A percentile compares a stretch with the other conserved stretches of the same genome.
These are phyloP conservation scores for Theretra japonica DNA, from an alignment of 2,888 invertebrate species.

Conservation along the genomic window DNA sequence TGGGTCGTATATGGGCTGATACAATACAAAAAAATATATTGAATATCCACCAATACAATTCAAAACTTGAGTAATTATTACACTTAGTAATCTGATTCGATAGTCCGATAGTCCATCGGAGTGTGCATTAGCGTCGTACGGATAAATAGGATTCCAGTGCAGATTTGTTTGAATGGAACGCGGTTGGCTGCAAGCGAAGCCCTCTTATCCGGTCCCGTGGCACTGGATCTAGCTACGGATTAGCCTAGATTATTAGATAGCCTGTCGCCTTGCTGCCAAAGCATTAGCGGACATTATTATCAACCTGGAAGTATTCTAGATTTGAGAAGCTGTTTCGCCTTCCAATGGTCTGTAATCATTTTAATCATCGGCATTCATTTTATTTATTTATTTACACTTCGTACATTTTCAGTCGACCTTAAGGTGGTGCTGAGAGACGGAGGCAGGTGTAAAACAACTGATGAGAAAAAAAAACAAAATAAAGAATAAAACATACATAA, in stretches of 20 bases:
- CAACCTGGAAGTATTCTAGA: conserved; percentile 6
- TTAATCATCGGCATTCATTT: not conserved
- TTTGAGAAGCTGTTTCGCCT: not conserved
- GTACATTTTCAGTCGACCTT: no score
- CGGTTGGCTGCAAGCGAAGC: conserved; percentile 8
- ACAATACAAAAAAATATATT: no score
- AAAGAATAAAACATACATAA: no score
- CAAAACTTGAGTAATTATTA: not conserved
- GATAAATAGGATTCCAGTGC: conserved; percentile 1
- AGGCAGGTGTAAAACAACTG: no score
- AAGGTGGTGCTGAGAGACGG: no score
- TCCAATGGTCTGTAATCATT: not conserved
- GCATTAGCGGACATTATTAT: conserved; percentile 33
- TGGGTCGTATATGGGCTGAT: no score
- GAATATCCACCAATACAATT: no score
- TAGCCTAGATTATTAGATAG: conserved; percentile 38
- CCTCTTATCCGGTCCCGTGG: conserved; percentile 27
- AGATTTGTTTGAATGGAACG: conserved; percentile 20
- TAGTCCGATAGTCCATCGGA: not conserved
- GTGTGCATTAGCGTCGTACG: not conserved
- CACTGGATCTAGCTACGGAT: conserved; percentile 34
- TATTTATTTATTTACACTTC: no score
- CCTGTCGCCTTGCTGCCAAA: conserved; percentile 34
- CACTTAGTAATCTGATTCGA: not conserved
- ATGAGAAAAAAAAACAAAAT: no score